A percentile compares a stretch with the other conserved stretches of the same genome.
These are phyloP conservation scores for Symphodus melops DNA, from an alignment of 2,113 vertebrate species.

Conservation along the genomic window DNA sequence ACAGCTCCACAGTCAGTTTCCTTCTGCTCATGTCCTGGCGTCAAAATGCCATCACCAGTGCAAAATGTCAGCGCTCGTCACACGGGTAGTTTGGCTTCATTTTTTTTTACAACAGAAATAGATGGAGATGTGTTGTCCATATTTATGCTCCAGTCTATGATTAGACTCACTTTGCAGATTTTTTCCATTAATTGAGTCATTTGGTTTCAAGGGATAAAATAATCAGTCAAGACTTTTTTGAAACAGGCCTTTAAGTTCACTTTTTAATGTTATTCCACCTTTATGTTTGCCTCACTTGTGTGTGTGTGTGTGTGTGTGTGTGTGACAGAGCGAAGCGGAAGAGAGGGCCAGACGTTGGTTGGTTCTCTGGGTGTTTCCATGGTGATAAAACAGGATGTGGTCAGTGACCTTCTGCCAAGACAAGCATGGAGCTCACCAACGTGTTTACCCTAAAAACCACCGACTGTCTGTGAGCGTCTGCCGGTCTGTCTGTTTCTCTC, in stretches of 20 bases:
- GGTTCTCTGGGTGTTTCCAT: constrained; percentile 71
- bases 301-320: background rate
- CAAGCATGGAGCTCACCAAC: constrained; percentile 44
- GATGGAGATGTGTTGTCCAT: too few relatives aligned
- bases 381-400: constrained; percentile 82
- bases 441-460: constrained; percentile 67
- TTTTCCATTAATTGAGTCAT: too few relatives aligned
- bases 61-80: too few relatives aligned
- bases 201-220: too few relatives aligned
- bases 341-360: constrained; percentile 23
- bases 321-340: background rate
- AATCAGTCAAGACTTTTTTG: background rate
- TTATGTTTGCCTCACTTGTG: background rate
- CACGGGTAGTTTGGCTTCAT: too few relatives aligned
- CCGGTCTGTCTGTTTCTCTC: background rate
- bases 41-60: too few relatives aligned
- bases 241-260: background rate
- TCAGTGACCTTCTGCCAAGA: constrained; percentile 70
- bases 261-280: background rate
- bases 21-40: too few relatives aligned
- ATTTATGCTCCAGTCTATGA: too few relatives aligned
- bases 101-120: too few relatives aligned
- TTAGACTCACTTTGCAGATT: too few relatives aligned
- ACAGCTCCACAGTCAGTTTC: too few relatives aligned
- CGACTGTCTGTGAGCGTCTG: constrained; percentile 29